Conservation (phyloP, 1,140 invertebrate species). For the Brachionus calyciflorus region DNA sequence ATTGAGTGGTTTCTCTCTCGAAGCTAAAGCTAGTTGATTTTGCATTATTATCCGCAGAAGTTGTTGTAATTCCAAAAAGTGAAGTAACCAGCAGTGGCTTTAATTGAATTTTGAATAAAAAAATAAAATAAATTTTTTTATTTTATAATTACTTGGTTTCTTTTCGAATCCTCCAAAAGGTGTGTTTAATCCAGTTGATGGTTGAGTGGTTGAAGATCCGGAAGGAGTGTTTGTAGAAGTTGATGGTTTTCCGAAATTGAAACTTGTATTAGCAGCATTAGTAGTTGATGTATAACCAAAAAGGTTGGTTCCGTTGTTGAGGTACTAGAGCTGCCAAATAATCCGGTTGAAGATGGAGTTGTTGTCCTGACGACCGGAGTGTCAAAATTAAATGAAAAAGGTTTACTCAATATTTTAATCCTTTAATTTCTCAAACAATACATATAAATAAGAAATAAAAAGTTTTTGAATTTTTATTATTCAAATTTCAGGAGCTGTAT, state of each 20-base stretch:
- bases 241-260: constrained; percentile 12
- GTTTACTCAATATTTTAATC: neutral
- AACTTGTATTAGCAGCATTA: neutral
- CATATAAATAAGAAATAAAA: too few relatives aligned
- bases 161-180: constrained; percentile 47
- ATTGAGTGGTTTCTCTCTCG: constrained; percentile 47
- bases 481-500: too few relatives aligned
- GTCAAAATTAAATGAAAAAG: constrained; percentile 21
- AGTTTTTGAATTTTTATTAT: neutral
- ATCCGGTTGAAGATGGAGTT: neutral
- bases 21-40: constrained; percentile 59
- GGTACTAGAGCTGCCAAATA: constrained; percentile 44
- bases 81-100: constrained; percentile 49
- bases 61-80: constrained; percentile 50
- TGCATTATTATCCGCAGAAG: constrained; percentile 50
- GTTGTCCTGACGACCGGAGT: neutral
- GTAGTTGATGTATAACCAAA: neutral
- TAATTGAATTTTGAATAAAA: constrained; percentile 46
- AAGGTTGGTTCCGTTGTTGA: neutral
- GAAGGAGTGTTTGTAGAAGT: neutral
- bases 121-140: neutral
- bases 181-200: constrained; percentile 49
- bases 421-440: neutral
- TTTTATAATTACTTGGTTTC: neutral
- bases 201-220: constrained; percentile 6